Evolutionary conservation across 2,888 invertebrate species (phyloP).

Genomic region (Hypselothyrea guttata): DNA sequence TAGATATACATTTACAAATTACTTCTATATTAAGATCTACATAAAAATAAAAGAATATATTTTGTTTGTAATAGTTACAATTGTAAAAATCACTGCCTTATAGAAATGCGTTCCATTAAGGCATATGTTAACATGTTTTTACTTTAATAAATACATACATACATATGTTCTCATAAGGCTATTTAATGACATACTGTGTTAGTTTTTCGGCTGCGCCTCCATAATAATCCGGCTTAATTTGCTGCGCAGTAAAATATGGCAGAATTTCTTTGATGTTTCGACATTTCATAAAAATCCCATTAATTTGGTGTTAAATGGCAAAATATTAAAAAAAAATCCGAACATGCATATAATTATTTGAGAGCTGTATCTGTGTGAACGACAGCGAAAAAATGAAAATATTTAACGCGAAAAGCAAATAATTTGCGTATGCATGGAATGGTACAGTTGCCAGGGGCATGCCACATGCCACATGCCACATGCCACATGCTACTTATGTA

Average conservation of each 20-base stretch:
- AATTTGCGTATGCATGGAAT: slow-evolving; percentile 36
- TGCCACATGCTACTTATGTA: slow-evolving; percentile 32
- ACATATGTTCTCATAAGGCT: neutral
- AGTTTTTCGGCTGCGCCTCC: slow-evolving; percentile 38
- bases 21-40: no score
- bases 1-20: no score
- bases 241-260: slow-evolving; percentile 23
- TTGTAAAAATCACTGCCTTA: no score
- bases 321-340: slow-evolving; percentile 8
- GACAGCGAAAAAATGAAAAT: slow-evolving; percentile 16
- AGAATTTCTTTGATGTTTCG: slow-evolving; percentile 50
- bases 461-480: slow-evolving; percentile 39
- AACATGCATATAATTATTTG: neutral
- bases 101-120: no score
- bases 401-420: slow-evolving; percentile 35
- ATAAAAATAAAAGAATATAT: no score
- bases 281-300: slow-evolving; percentile 60
- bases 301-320: slow-evolving; percentile 48
- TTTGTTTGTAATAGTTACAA: no score
- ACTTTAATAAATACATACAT: no score
- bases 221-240: slow-evolving; percentile 63
- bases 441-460: slow-evolving; percentile 34
- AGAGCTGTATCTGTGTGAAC: slow-evolving; percentile 17
- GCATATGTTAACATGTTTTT: no score
- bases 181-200: slow-evolving; percentile 23